These are phyloP conservation scores for Cynoglossus semilaevis DNA, from an alignment of 2,113 vertebrate genomes.

Conservation along the genomic window DNA sequence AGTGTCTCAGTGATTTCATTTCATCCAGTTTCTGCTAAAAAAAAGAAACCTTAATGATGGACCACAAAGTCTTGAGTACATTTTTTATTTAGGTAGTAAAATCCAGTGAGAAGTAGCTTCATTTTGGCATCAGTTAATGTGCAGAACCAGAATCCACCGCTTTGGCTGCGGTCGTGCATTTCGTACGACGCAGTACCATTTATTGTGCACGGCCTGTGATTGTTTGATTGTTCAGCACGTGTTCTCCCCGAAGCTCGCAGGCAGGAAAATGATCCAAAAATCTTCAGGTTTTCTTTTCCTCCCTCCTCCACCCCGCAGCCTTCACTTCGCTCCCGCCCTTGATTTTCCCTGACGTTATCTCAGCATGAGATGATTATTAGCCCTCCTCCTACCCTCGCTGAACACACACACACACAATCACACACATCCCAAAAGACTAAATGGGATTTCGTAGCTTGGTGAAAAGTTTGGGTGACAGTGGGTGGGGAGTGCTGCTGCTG, in stretches of 20 bases:
- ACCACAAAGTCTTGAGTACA: too few relatives aligned
- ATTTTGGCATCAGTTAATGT: too few relatives aligned
- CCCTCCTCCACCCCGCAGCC: conserved; percentile 17
- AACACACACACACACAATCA: not conserved
- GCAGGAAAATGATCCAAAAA: conserved; percentile 11
- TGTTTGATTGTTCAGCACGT: too few relatives aligned
- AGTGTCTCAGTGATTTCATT: too few relatives aligned
- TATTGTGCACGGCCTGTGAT: too few relatives aligned
- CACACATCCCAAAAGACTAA: conserved; percentile 34
- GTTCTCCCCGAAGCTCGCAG: conserved; percentile 10
- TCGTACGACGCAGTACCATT: too few relatives aligned
- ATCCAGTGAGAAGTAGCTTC: too few relatives aligned
- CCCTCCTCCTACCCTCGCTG: not conserved
- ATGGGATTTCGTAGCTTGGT: conserved; percentile 33
- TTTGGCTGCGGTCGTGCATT: too few relatives aligned
- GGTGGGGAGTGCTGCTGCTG: conserved; percentile 32
- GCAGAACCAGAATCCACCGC: too few relatives aligned
- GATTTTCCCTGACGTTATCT: conserved; percentile 44
- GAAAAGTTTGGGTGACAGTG: conserved; percentile 49
- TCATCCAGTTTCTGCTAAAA: too few relatives aligned
- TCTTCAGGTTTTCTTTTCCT: conserved; percentile 1
- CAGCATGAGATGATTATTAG: conserved; percentile 38
- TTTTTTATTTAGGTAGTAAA: too few relatives aligned
- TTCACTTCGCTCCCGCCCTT: conserved; percentile 26
- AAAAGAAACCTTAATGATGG: too few relatives aligned